Evolutionary conservation across 2,113 vertebrate genomes (phyloP), one percentile per base, ranked within the genome.

Genomic region (Illadopsis cleaveri): DNA sequence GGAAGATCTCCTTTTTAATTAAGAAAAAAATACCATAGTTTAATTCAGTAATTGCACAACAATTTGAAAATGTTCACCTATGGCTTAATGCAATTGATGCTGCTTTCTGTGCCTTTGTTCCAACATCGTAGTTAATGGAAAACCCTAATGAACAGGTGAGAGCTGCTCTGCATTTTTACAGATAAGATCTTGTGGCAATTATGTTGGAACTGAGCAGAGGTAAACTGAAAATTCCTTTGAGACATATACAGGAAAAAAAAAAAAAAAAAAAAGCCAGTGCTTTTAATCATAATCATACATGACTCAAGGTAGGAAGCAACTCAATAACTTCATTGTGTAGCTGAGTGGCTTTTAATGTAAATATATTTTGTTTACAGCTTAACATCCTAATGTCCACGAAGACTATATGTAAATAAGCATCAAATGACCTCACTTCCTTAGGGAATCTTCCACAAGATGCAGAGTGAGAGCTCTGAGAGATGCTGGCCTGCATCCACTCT

Each of bases 171-270:
- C 45, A 58, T 87, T 94, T 90, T 79, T 82, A 14, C 17, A 92
- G 94, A 97, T 97, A 94, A 91, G 71, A 93, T 96, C 89, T 96
- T 82, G 50, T 70, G 89, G 85, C 95, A 96, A 96, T 90, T 97
- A 57, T 64, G 50, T 86, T 94, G 84, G 76, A 94, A 51, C 81
- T 79, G 73, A 96, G 81, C 53, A 85, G 69, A 89, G 21, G 35
- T 91, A 90, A 91, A 79, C 37, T 61, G 61, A 82, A 94, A 94
- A 94, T 94, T 85, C 87, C 40, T 96, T 82, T 80, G 54, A 94
- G 71, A 92, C 5, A 37, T 70, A 68, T 11, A 78, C 51, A 16
- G 78, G 11, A 92, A 72, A 85, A 93, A 47, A 90, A 76, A 62
- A 58, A 64, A 65, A 82, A 88, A 76, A 62, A 60, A 48, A 0